Conservation (phyloP, 2,888 invertebrate genomes). For the Dendrolimus pini region DNA sequence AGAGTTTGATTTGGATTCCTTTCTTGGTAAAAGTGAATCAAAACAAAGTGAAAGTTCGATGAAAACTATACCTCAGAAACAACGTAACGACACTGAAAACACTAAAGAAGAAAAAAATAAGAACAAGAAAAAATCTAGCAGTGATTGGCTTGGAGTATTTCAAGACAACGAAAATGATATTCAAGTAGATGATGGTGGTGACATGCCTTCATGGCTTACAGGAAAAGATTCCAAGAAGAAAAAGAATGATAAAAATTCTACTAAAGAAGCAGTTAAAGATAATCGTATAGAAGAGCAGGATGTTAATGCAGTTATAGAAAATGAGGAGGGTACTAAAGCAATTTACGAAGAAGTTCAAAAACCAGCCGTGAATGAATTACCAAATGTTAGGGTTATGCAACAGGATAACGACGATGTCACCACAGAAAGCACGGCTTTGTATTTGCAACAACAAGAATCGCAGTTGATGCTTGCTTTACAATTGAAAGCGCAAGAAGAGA, state of each 20-base stretch:
- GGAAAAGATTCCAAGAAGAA: conserved; percentile 47
- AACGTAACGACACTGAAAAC: conserved; percentile 21
- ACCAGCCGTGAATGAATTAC: conserved; percentile 13
- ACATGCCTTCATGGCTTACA: conserved; percentile 60
- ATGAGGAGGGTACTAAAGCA: conserved; percentile 11
- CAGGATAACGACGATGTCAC: conserved; percentile 57
- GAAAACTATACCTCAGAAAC: conserved; percentile 31
- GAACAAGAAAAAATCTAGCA: conserved; percentile 42
- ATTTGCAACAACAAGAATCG: conserved; percentile 79
- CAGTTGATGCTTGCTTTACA: conserved; percentile 78
- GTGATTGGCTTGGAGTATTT: conserved; percentile 69
- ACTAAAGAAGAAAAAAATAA: conserved; percentile 31
- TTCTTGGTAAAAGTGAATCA: conserved; percentile 44
- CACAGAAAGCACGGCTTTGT: conserved; percentile 71
- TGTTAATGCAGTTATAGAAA: conserved; percentile 9
- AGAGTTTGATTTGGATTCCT: conserved; percentile 52
- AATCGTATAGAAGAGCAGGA: conserved; percentile 13
- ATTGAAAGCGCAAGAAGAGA: conserved; percentile 79
- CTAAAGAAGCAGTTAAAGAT: conserved; percentile 16
- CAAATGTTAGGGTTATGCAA: conserved; percentile 23
- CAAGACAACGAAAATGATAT: conserved; percentile 42
- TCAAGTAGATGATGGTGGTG: conserved; percentile 35
- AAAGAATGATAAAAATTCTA: conserved; percentile 22
- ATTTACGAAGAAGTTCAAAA: conserved; percentile 6
- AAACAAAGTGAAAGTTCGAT: conserved; percentile 26